A percentile compares a stretch with the other conserved stretches of the same genome.
Conservation (phyloP, 2,888 invertebrate genomes). For the Chaetoderma sp. region DNA sequence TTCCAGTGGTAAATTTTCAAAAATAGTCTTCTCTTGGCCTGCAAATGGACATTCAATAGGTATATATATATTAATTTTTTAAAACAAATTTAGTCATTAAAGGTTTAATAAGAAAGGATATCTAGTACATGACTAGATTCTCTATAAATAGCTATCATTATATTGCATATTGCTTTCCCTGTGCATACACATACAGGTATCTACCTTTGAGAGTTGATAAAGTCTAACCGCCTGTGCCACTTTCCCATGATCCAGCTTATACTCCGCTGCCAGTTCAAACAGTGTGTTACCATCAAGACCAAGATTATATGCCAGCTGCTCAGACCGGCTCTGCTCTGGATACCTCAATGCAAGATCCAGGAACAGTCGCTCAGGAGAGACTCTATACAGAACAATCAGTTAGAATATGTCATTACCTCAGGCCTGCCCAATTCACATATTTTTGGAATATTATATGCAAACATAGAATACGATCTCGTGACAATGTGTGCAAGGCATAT, state of each 20-base stretch:
- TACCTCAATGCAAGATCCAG: slow-evolving; percentile 74
- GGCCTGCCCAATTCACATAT: neutral
- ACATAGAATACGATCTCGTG: no score
- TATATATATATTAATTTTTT: no score
- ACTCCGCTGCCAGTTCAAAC: slow-evolving; percentile 83
- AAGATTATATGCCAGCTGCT: slow-evolving; percentile 73
- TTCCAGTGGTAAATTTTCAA: no score
- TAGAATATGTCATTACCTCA: neutral
- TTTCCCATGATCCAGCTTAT: slow-evolving; percentile 80
- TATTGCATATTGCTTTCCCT: no score
- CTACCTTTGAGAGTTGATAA: slow-evolving; percentile 83
- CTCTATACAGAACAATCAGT: slow-evolving; percentile 35
- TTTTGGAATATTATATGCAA: neutral
- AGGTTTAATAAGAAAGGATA: no score
- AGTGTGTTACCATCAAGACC: slow-evolving; percentile 78
- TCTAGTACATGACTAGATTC: no score
- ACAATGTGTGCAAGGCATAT: no score
- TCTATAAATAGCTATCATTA: no score
- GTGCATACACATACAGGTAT: no score
- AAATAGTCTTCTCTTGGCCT: no score
- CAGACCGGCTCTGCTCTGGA: slow-evolving; percentile 74
- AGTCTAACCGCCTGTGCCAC: slow-evolving; percentile 83
- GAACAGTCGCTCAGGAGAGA: slow-evolving; percentile 70
- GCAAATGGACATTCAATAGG: no score
- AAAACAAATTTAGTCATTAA: no score